Evolutionary conservation across 1,140 invertebrate species (phyloP).

Genomic region (Heliconius nattereri): DNA sequence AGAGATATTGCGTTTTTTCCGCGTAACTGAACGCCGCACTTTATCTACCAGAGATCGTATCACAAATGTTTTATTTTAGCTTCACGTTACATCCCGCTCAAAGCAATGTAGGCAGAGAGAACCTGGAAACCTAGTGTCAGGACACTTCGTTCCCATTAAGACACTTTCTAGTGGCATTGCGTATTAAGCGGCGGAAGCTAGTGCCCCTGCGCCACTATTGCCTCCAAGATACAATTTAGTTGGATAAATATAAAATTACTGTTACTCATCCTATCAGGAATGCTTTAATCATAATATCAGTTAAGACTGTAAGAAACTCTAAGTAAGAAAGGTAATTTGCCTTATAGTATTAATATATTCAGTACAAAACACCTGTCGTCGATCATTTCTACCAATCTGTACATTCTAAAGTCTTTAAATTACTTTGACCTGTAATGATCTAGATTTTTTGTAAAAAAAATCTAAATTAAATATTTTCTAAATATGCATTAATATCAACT

Average conservation of each 20-base stretch:
- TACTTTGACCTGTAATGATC: not conserved
- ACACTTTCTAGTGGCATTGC: too few relatives aligned
- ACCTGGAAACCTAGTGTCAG: too few relatives aligned
- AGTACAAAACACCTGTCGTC: not conserved
- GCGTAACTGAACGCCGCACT: too few relatives aligned
- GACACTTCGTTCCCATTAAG: too few relatives aligned
- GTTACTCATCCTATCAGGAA: not conserved
- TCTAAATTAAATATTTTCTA: not conserved
- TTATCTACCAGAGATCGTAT: too few relatives aligned
- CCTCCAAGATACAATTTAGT: too few relatives aligned
- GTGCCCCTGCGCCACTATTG: too few relatives aligned
- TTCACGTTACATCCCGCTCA: too few relatives aligned
- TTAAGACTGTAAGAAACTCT: not conserved
- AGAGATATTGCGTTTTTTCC: too few relatives aligned
- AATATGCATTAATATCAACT: not conserved
- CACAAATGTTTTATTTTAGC: too few relatives aligned
- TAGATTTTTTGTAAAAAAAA: not conserved
- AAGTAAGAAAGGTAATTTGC: slow-evolving; percentile 1
- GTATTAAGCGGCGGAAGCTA: too few relatives aligned
- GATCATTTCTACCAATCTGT: not conserved
- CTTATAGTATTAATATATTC: not conserved
- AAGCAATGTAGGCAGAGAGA: too few relatives aligned
- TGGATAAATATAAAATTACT: not conserved
- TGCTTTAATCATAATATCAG: not conserved
- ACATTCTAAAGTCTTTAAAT: not conserved